Evolutionary conservation across 2,888 invertebrate genomes (phyloP), one percentile per base, ranked within the genome.

Genomic region (Melanotus villosus): DNA sequence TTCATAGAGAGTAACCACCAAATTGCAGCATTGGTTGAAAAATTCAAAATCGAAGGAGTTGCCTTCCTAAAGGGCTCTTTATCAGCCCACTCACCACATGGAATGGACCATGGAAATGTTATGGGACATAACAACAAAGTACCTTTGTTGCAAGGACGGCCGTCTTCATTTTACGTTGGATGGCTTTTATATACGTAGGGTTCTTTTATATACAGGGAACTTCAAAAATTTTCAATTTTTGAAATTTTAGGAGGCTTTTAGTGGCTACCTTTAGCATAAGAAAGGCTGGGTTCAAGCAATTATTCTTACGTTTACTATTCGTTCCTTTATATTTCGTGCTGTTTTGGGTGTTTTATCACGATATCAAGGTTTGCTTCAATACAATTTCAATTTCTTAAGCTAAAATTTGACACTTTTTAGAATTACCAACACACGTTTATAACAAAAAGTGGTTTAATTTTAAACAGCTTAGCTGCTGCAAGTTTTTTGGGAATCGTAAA

Each of bases 1-100:
- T 98, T 98, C 80, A 87, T 96, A 43, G 96, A 97, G 81, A 98
- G 97, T 0, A 96, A 96, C 81, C 94, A 95, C 77, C 97, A 97
- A 84, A 97, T 98, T 75, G 92, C 95, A 1, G 93, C 95, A 0
- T 84, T 98, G 12, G 96, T 97, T 0, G 96, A 97, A 77, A 93
- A 96, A 79, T 97, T 97, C 84, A 94, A 95, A 80, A 84, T 93
- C 30, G 96, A 97, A 84, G 96, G 96, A 0, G 91, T 91, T 5
- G 89, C 90, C 7, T 91, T 92, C 76, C 88, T 92, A 82, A 93
- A 93, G 79, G 85, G 86, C 47, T 85, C 86, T 0, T 85, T 87
- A 26, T 87, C 89, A 30, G 88, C 89, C 65, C 88, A 88, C 34
- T 76, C 76, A 5, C 88, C 89, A 65, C 88, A 88, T 38, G 76